Evolutionary conservation across 2,797 vertebrate genomes (phyloP).

Genomic region (Anas bahamensis): DNA sequence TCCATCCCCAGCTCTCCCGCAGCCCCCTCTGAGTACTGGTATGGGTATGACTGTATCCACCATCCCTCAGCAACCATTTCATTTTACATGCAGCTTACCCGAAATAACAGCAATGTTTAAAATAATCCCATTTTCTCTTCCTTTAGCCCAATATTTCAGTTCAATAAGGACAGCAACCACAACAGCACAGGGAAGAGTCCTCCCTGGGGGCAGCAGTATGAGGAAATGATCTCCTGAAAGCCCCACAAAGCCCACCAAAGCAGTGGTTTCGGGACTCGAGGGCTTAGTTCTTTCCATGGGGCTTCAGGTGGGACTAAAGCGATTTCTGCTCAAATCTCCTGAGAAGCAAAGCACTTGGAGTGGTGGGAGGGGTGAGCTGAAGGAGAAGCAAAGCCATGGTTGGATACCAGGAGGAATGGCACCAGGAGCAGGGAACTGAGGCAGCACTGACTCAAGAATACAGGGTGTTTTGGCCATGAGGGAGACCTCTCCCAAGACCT

Average conservation of each 20-base stretch:
- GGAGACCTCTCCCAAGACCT: accelerated
- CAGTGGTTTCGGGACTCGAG: background rate
- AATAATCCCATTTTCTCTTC: background rate
- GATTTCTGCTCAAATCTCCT: background rate
- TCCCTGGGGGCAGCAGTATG: background rate
- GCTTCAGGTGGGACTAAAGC: background rate
- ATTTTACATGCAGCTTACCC: background rate
- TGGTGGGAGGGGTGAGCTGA: background rate
- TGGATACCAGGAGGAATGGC: background rate
- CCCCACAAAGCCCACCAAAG: background rate
- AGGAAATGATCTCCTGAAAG: background rate
- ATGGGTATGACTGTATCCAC: background rate
- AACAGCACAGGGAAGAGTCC: background rate
- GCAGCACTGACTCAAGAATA: background rate
- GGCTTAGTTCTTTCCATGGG: background rate
- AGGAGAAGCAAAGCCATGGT: background rate
- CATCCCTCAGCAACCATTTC: background rate
- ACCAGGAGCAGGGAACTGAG: background rate
- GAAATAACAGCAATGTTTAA: background rate
- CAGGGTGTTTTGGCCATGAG: accelerated
- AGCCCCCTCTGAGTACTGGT: no score
- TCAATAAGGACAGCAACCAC: background rate
- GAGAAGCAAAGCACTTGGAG: background rate
- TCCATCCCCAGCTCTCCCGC: no score
- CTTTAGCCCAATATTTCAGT: background rate